These are phyloP conservation scores for Limnephilus lunatus DNA, from an alignment of 2,888 invertebrate species.

Conservation along the genomic window DNA sequence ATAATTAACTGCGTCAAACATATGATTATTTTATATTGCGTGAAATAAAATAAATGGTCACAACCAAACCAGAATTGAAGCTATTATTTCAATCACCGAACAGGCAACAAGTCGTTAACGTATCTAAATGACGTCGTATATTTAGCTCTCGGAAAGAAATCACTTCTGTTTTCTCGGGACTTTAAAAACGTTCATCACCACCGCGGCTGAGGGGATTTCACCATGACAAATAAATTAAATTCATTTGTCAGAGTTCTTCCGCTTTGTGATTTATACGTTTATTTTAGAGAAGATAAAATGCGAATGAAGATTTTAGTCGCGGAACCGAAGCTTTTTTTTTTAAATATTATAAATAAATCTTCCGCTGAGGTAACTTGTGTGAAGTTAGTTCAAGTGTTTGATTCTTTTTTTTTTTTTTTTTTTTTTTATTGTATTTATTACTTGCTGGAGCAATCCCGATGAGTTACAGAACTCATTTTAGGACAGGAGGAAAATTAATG, in stretches of 20 bases:
- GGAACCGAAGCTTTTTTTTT: neutral
- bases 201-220: neutral
- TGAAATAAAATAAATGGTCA: neutral
- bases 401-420: no score
- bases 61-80: neutral
- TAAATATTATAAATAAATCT: neutral
- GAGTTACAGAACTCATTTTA: no score
- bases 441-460: no score
- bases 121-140: neutral
- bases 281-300: neutral
- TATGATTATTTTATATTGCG: neutral
- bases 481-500: no score
- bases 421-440: no score
- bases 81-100: neutral
- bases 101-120: neutral
- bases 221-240: constrained; percentile 10
- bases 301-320: neutral
- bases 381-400: no score
- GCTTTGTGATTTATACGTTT: neutral
- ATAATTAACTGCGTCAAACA: neutral
- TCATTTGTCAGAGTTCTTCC: neutral
- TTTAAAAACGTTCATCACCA: neutral
- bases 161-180: neutral
- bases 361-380: no score
- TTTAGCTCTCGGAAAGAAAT: neutral